phyloP scores from a whole-genome alignment of 2,113 vertebrate species.

The Stegastes partitus region DNA sequence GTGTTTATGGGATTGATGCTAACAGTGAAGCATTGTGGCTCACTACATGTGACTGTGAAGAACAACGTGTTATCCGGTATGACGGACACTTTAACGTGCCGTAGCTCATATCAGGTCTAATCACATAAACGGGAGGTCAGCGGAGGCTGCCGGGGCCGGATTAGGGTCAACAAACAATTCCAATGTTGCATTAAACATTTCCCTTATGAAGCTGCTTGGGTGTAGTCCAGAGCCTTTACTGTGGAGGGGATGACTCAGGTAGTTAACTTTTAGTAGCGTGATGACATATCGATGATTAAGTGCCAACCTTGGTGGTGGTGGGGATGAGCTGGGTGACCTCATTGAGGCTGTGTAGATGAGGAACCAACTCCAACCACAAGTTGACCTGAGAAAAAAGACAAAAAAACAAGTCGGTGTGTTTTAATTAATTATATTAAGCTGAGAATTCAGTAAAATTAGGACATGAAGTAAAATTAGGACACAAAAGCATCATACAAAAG shows the following conservation, averaged over 20 bases:
- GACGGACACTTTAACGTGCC: no score
- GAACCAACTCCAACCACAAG: slow-evolving; percentile 97
- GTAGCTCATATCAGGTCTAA: neutral
- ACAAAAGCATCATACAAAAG: neutral
- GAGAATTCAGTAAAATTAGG: neutral
- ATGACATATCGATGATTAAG: slow-evolving; percentile 3
- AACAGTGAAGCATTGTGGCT: no score
- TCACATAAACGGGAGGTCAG: neutral
- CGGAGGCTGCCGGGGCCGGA: neutral
- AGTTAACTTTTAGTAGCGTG: neutral
- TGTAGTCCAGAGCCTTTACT: neutral
- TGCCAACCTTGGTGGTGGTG: slow-evolving; percentile 93
- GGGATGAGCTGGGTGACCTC: slow-evolving; percentile 97
- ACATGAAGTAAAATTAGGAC: no score
- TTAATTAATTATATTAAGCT: no score
- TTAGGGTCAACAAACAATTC: neutral
- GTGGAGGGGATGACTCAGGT: neutral
- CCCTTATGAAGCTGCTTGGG: neutral
- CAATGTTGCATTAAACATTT: neutral
- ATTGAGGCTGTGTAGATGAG: slow-evolving; percentile 98
- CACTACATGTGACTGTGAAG: neutral
- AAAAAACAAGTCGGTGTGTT: neutral
- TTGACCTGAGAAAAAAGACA: slow-evolving; percentile 85
- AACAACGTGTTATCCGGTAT: neutral
- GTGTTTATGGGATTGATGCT: no score